A percentile compares a stretch with the other conserved stretches of the same genome.
Evolutionary conservation across 1,140 invertebrate genomes (phyloP).

Genomic region (Saccostrea cuccullata): DNA sequence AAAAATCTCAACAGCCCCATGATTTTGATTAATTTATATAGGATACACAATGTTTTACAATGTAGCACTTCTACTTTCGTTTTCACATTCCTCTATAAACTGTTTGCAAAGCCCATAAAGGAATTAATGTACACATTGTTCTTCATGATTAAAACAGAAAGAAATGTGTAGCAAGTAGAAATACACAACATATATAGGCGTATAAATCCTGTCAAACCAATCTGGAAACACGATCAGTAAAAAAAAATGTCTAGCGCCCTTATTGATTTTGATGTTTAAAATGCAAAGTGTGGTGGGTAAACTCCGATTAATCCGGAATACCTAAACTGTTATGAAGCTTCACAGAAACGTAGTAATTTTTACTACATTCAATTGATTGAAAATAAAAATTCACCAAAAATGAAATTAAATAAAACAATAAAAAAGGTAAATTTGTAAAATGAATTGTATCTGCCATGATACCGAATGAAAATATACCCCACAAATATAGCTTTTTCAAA

Average conservation of each 20-base stretch:
- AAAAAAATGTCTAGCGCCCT: no score
- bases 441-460: no score
- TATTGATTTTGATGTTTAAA: neutral
- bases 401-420: no score
- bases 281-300: neutral
- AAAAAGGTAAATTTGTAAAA: no score
- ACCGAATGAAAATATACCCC: no score
- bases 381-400: no score
- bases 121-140: neutral
- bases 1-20: neutral
- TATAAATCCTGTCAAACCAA: neutral
- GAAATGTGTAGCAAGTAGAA: neutral
- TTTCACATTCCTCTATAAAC: neutral
- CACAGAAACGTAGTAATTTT: no score
- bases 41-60: neutral
- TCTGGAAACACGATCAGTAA: neutral
- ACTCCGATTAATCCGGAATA: neutral
- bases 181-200: neutral
- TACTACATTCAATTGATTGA: no score
- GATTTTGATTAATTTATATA: neutral
- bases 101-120: neutral
- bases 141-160: neutral
- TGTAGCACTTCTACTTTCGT: neutral
- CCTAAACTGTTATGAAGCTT: neutral
- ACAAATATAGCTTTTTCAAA: no score